Percentiles rank a stretch among this genome's conserved stretches.
Conservation (phyloP, 2,888 invertebrate genomes). For the Lithophane ornitopus region DNA sequence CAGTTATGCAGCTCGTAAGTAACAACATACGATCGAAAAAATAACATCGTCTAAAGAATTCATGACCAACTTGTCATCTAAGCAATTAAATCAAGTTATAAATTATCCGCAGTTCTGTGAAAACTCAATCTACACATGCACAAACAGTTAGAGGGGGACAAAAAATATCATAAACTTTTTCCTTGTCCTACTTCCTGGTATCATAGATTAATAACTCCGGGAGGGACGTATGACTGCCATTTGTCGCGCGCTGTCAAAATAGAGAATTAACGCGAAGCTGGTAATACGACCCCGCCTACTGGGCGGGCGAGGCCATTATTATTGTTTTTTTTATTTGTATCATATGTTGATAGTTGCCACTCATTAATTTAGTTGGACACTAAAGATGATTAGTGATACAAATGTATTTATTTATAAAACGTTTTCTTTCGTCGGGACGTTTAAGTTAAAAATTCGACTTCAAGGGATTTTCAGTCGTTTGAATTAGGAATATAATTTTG, state of each 20-base stretch:
- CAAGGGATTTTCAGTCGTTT: not conserved
- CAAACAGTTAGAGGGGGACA: slow-evolving; percentile 74
- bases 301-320: slow-evolving; percentile 75
- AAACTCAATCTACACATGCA: slow-evolving; percentile 74
- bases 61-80: slow-evolving; percentile 39
- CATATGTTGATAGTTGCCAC: slow-evolving; percentile 52
- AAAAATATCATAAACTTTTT: slow-evolving; percentile 76
- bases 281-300: slow-evolving; percentile 85
- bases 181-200: slow-evolving; percentile 78
- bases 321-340: slow-evolving; percentile 43
- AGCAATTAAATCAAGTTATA: slow-evolving; percentile 61
- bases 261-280: slow-evolving; percentile 80
- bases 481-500: not conserved
- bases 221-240: slow-evolving; percentile 80
- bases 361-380: slow-evolving; percentile 51
- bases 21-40: not conserved
- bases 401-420: slow-evolving; percentile 33
- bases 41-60: slow-evolving; percentile 9
- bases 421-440: not conserved
- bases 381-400: slow-evolving; percentile 48
- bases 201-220: slow-evolving; percentile 77
- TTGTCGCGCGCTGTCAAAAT: slow-evolving; percentile 89
- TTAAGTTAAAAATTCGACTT: not conserved
- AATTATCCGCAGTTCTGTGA: slow-evolving; percentile 63
- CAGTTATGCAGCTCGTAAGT: not conserved